Evolutionary conservation across 2,888 invertebrate genomes (phyloP).

Genomic region (Caenorhabditis sulstoni): DNA sequence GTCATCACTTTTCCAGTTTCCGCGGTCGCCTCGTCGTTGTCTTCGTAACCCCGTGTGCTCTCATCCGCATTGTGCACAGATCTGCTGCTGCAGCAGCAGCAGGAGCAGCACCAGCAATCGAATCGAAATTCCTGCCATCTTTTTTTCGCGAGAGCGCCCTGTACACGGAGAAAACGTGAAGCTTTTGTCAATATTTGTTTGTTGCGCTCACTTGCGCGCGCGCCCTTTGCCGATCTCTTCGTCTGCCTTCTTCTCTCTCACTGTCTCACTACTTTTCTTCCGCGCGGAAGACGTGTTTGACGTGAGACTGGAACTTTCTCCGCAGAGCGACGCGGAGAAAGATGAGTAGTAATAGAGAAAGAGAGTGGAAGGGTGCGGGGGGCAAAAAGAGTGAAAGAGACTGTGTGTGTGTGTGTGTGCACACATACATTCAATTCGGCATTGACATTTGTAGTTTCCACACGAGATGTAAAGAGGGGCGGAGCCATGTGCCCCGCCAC

Average conservation of each 20-base stretch:
- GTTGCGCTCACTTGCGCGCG: too few relatives aligned
- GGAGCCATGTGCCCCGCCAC: constrained; percentile 31
- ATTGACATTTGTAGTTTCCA: constrained; percentile 53
- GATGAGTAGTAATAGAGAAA: constrained; percentile 52
- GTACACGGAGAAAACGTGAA: constrained; percentile 63
- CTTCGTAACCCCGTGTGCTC: constrained; percentile 30
- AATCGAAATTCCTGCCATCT: constrained; percentile 29
- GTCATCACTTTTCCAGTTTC: constrained; percentile 28
- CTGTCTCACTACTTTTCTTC: too few relatives aligned
- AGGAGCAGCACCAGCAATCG: constrained; percentile 2
- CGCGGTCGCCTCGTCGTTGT: neutral
- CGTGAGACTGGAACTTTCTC: constrained; percentile 52
- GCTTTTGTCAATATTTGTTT: constrained; percentile 63
- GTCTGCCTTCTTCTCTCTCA: constrained; percentile 6
- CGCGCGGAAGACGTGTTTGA: constrained; percentile 57
- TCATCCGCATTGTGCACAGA: constrained; percentile 38
- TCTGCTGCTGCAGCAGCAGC: constrained; percentile 22
- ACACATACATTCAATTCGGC: constrained; percentile 11
- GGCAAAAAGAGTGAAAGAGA: neutral
- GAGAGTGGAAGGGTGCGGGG: constrained; percentile 22
- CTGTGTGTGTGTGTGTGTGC: constrained; percentile 22
- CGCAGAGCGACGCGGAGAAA: constrained; percentile 9
- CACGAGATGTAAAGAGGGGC: constrained; percentile 33
- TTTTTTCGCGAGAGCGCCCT: constrained; percentile 6
- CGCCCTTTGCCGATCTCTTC: constrained; percentile 17